A percentile compares a stretch with the other conserved stretches of the same genome.
phyloP scores from a whole-genome alignment of 2,888 invertebrate species.

The Lordiphosa fenestrarum region DNA sequence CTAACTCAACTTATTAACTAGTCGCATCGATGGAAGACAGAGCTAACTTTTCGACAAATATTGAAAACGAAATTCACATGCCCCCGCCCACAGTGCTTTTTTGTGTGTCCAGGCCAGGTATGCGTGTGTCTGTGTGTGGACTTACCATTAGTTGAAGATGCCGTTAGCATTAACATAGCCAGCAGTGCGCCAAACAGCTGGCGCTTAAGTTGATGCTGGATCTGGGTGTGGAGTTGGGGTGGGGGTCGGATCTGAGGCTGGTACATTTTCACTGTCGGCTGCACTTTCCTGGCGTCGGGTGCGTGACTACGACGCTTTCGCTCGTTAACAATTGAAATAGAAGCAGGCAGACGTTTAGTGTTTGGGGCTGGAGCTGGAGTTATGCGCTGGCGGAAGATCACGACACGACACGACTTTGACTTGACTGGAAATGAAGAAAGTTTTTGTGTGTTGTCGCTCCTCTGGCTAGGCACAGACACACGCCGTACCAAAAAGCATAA shows the following conservation, averaged over 20 bases:
- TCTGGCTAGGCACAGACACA: neutral
- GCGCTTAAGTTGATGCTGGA: conserved; percentile 38
- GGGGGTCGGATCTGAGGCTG: conserved; percentile 30
- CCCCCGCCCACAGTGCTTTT: no score
- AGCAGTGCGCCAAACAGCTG: conserved; percentile 69
- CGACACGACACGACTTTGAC: conserved; percentile 49
- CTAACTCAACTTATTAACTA: no score
- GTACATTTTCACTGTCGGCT: conserved; percentile 72
- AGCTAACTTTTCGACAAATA: neutral
- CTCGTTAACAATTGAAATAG: conserved; percentile 77
- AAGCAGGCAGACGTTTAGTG: conserved; percentile 57
- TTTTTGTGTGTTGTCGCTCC: conserved; percentile 31
- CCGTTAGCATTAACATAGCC: conserved; percentile 47
- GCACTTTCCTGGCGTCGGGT: conserved; percentile 60
- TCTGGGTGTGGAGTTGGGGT: conserved; percentile 10
- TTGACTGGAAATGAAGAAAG: conserved; percentile 60
- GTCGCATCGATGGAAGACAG: no score
- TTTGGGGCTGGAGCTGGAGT: conserved; percentile 42
- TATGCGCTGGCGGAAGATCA: conserved; percentile 44
- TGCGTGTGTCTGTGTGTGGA: conserved; percentile 19
- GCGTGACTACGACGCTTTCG: conserved; percentile 77
- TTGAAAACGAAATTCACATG: no score
- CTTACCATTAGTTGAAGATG: conserved; percentile 62
- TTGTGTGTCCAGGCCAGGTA: no score
- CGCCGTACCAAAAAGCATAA: conserved; percentile 17